phyloP scores from a whole-genome alignment of 1,140 invertebrate genomes.

The Dinoponera quadriceps region DNA sequence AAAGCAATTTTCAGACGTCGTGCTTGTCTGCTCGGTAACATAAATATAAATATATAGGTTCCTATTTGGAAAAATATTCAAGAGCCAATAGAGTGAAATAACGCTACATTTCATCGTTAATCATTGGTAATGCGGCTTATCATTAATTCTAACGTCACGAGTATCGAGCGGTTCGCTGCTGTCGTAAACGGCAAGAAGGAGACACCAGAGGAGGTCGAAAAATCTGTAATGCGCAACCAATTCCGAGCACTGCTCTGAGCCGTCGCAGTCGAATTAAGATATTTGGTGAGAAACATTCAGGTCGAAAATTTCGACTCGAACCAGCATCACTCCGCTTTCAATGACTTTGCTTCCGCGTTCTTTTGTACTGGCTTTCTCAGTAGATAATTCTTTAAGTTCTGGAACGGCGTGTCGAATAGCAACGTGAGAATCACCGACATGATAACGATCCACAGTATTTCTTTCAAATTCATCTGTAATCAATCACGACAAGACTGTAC shows the following conservation, averaged over 20 bases:
- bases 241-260: constrained; percentile 1
- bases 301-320: constrained; percentile 9
- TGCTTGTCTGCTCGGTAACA: no score
- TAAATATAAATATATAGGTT: no score
- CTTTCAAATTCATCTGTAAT: constrained; percentile 87
- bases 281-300: constrained; percentile 20
- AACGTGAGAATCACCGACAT: constrained; percentile 88
- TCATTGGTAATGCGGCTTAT: no score
- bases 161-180: no score
- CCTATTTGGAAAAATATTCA: no score
- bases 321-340: constrained; percentile 74
- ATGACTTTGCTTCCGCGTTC: constrained; percentile 55
- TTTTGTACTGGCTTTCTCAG: constrained; percentile 71
- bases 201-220: no score
- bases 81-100: no score
- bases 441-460: constrained; percentile 86
- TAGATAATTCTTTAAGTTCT: constrained; percentile 88
- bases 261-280: constrained; percentile 29
- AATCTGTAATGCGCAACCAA: no score
- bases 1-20: no score
- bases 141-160: no score
- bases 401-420: constrained; percentile 89
- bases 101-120: no score
- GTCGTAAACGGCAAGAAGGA: no score
- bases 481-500: not conserved